A percentile compares a stretch with the other conserved stretches of the same genome.
phyloP scores from a whole-genome alignment of 2,113 vertebrate genomes.

The Numida meleagris region DNA sequence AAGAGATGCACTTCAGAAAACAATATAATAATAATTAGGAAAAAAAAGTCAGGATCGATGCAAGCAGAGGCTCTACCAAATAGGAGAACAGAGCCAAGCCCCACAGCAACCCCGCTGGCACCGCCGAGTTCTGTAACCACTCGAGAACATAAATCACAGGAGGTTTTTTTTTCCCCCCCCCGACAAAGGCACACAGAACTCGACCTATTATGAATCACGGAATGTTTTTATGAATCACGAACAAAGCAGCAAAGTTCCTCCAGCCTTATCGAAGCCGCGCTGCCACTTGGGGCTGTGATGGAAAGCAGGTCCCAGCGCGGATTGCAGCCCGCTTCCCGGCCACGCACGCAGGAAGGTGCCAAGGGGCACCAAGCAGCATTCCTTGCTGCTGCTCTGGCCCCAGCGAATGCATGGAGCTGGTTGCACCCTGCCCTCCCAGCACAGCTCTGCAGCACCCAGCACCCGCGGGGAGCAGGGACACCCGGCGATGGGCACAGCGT shows the following conservation, averaged over 20 bases:
- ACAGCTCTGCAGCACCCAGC: fast-evolving
- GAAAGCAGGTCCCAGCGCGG: not conserved
- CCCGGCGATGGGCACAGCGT: not conserved
- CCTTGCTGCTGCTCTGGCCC: not conserved
- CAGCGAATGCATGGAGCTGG: fast-evolving
- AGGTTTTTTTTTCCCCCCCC: not conserved
- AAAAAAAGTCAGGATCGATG: not conserved
- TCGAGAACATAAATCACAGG: not conserved
- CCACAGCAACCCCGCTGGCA: not conserved
- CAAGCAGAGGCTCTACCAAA: not conserved
- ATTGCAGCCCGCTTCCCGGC: not conserved
- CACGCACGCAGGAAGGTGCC: not conserved
- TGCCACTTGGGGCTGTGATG: fast-evolving
- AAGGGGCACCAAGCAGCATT: not conserved
- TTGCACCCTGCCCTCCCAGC: not conserved
- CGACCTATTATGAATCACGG: not conserved
- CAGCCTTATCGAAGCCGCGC: not conserved
- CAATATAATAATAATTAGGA: not conserved
- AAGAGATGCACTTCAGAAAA: not conserved
- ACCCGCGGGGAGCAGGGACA: fast-evolving
- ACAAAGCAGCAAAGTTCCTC: not conserved
- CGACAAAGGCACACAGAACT: not conserved
- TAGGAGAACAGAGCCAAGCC: not conserved
- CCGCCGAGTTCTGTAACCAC: not conserved
- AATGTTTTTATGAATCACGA: slow-evolving; percentile 9